phyloP scores from a whole-genome alignment of 1,140 invertebrate species.

The Tetramorium simillimum region DNA sequence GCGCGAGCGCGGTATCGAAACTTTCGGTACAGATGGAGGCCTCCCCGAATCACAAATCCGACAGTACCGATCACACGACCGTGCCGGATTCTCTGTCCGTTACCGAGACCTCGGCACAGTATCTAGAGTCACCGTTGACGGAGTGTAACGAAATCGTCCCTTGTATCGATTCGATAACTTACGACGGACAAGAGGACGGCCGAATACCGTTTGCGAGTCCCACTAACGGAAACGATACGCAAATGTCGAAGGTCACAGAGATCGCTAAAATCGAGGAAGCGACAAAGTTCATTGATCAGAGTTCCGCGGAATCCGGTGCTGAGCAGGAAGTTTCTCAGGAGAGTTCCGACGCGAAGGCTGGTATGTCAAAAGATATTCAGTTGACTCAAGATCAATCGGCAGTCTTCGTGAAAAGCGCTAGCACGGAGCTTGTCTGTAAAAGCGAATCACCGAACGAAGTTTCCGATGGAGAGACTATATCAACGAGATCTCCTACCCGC shows the following conservation, averaged over 20 bases:
- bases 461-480: constrained; percentile 5
- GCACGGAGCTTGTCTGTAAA: constrained; percentile 9
- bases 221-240: constrained; percentile 11
- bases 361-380: not conserved
- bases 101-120: constrained; percentile 82
- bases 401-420: constrained; percentile 24
- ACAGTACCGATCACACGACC: constrained; percentile 81
- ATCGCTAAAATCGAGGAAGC: constrained; percentile 74
- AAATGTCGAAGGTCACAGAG: not conserved
- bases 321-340: constrained; percentile 70
- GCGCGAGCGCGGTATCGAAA: constrained; percentile 34
- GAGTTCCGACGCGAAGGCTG: not conserved
- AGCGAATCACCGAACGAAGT: constrained; percentile 59
- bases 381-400: not conserved
- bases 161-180: constrained; percentile 79
- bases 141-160: constrained; percentile 81
- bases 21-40: constrained; percentile 72
- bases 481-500: not conserved
- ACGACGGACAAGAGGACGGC: constrained; percentile 74
- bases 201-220: constrained; percentile 41
- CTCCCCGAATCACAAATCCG: constrained; percentile 80
- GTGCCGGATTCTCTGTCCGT: constrained; percentile 82
- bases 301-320: constrained; percentile 76
- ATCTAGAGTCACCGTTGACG: constrained; percentile 82
- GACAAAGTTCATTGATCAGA: constrained; percentile 82